Base-by-base conservation (phyloP, 2,797 vertebrate genomes). In the Meda fulgida region DNA sequence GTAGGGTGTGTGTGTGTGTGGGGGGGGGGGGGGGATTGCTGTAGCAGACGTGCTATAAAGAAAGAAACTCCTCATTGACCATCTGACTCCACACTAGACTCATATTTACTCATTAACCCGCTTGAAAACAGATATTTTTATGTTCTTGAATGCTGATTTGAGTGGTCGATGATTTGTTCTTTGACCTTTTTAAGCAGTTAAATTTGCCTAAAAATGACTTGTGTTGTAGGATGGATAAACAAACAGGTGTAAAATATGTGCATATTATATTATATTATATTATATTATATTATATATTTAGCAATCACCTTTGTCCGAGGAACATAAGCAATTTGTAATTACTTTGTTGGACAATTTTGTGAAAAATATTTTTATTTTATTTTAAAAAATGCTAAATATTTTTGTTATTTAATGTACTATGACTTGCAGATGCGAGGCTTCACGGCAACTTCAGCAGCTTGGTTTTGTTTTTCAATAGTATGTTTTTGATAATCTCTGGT, bases 51-150 rank as follows among this genome's bases (percentile, higher is more conserved):
- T 79, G 75, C 66, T 63, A 26, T 71, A 43, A 82, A 63, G 53
- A 63, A 63, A 63, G 70, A 78, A 85, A 69, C 85, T 89, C 77
- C 65, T 58, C 81, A 79, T 80, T 81, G 73, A 84, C 83, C 84
- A 89, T 87, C 86, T 89, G 86, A 89, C 86, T 87, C 63, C 86
- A 85, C 86, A 85, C 83, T 81, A 81, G 72, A 84, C 76, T 83
- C 85, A 73, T 80, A 65, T 83, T 65, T 65, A 58, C 71, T 76
- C 23, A 9, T 66, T 65, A 43, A 51, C 21, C 70, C 34, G 8
- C 43, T 76, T 14, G 71, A 73, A n/a, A 31, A 29, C n/a, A 3
- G 26, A 71, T 75, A 65, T 65, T 11, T 53, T 63, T 83, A 14
- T 16, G 34, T 83, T 58, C 36, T 40, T 58, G 23, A 58, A 58